Evolutionary conservation across 2,888 invertebrate species (phyloP).

Genomic region (Ptychoptera albimana): DNA sequence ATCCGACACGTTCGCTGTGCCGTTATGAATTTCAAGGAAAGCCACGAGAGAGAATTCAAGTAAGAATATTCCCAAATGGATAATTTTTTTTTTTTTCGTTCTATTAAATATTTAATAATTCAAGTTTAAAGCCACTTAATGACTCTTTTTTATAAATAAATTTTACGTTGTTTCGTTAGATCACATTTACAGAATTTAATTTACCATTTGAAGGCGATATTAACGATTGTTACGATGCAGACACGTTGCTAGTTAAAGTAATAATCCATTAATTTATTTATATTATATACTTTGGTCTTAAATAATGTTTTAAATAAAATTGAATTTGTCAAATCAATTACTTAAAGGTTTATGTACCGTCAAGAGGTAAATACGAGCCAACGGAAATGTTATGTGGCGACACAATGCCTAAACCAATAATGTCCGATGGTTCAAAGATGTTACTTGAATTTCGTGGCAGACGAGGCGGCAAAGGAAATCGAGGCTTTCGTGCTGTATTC

Average conservation of each 20-base stretch:
- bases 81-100: background rate
- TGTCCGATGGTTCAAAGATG: constrained; percentile 82
- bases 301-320: background rate
- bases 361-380: constrained; percentile 53
- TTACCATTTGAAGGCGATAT: constrained; percentile 22
- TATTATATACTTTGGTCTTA: background rate
- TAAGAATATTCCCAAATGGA: constrained; percentile 30
- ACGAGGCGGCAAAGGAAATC: constrained; percentile 58
- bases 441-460: constrained; percentile 73
- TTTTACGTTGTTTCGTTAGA: constrained; percentile 13
- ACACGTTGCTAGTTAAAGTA: constrained; percentile 18
- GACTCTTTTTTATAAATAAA: background rate
- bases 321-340: background rate
- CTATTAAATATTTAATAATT: constrained; percentile 6
- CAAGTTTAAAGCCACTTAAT: background rate
- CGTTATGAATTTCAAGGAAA: constrained; percentile 81
- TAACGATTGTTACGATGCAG: constrained; percentile 21
- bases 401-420: constrained; percentile 68
- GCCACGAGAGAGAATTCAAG: constrained; percentile 69
- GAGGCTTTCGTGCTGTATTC: constrained; percentile 79
- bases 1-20: constrained; percentile 66
- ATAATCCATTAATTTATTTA: background rate
- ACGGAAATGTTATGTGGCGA: constrained; percentile 78
- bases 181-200: constrained; percentile 27
- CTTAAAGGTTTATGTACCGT: background rate